Evolutionary conservation across 2,888 invertebrate genomes (phyloP).

Genomic region (Carcina quercana): DNA sequence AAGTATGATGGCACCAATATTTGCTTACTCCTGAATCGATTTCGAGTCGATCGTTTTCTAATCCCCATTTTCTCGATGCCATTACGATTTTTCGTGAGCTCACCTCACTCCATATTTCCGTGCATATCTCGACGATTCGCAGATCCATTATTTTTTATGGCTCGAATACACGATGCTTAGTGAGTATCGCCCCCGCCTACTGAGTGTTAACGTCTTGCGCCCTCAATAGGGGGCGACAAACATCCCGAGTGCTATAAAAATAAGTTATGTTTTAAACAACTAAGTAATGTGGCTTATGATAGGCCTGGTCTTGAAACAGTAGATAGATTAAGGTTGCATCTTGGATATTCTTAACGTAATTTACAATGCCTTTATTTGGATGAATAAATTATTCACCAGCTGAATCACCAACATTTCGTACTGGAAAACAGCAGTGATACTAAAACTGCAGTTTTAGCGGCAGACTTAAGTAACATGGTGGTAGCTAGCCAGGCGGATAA

Average conservation of each 20-base stretch:
- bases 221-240: conserved; percentile 38
- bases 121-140: conserved; percentile 71
- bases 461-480: too few relatives aligned
- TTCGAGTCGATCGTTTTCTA: conserved; percentile 68
- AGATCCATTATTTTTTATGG: conserved; percentile 74
- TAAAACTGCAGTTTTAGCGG: too few relatives aligned
- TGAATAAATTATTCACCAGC: too few relatives aligned
- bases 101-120: conserved; percentile 71
- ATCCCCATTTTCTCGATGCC: conserved; percentile 70
- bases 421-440: too few relatives aligned
- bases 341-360: too few relatives aligned
- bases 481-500: too few relatives aligned
- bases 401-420: too few relatives aligned
- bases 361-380: too few relatives aligned
- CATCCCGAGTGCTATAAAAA: conserved; percentile 20
- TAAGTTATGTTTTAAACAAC: conserved; percentile 4
- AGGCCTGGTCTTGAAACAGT: too few relatives aligned
- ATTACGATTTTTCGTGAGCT: conserved; percentile 70
- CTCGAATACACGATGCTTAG: conserved; percentile 64
- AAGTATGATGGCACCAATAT: conserved; percentile 28
- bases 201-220: conserved; percentile 43
- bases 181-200: conserved; percentile 51
- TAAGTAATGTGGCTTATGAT: too few relatives aligned
- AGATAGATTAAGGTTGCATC: too few relatives aligned
- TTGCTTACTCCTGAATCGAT: conserved; percentile 57